Conservation (phyloP, 2,888 invertebrate species). For the Drosophila picticornis region DNA sequence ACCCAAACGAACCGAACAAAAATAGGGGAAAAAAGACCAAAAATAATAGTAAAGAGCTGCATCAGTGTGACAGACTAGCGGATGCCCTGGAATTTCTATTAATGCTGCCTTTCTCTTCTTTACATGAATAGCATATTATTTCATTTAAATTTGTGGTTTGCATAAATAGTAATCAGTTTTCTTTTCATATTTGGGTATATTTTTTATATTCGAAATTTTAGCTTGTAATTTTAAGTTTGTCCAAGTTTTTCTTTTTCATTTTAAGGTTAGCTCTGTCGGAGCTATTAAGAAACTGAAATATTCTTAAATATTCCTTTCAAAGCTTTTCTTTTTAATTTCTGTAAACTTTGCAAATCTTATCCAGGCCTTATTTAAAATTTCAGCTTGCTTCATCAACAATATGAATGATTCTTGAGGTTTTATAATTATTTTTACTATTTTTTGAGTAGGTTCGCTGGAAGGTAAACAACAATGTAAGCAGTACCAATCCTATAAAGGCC, state of each 20-base stretch:
- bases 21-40: conserved; percentile 1
- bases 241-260: neutral
- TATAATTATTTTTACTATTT: too few species aligned
- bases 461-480: too few species aligned
- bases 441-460: too few species aligned
- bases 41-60: neutral
- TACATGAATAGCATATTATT: neutral
- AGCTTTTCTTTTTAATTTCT: neutral
- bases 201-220: neutral
- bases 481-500: neutral
- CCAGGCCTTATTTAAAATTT: too few species aligned
- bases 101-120: neutral
- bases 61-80: neutral
- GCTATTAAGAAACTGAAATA: neutral
- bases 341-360: too few species aligned
- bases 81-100: neutral
- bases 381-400: too few species aligned
- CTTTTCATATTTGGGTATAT: neutral
- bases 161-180: neutral
- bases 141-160: neutral
- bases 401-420: too few species aligned
- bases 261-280: neutral
- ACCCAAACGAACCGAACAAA: conserved; percentile 24
- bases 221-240: neutral
- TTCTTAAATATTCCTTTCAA: too few species aligned